phyloP scores from a whole-genome alignment of 2,113 vertebrate genomes.

The Phylloscopus whistleri region DNA sequence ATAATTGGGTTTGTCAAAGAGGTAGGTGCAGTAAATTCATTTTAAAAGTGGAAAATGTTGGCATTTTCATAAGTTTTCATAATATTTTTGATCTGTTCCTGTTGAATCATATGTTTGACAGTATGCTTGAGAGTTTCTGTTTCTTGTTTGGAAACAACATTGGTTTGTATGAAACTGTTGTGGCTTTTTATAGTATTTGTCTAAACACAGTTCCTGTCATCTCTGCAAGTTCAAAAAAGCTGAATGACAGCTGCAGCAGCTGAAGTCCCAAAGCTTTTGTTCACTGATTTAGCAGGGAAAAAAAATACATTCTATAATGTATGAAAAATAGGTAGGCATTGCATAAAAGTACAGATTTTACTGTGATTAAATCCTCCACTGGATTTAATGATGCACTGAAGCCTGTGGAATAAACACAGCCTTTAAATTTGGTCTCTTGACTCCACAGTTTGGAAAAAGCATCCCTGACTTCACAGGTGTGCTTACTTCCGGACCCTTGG shows the following conservation, averaged over 20 bases:
- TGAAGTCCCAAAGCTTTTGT: neutral
- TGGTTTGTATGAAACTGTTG: neutral
- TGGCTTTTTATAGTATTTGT: neutral
- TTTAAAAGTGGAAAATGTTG: neutral
- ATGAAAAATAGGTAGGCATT: neutral
- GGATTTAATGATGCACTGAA: neutral
- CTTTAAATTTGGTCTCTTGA: neutral
- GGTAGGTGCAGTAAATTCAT: neutral
- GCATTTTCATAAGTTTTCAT: neutral
- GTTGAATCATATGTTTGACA: neutral
- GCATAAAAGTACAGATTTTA: neutral
- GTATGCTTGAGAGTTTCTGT: neutral
- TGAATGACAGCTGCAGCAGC: neutral
- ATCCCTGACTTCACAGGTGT: neutral
- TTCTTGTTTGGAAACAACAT: neutral
- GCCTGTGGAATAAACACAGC: neutral
- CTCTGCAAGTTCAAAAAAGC: neutral
- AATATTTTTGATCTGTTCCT: neutral
- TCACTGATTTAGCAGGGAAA: neutral
- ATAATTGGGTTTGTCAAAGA: neutral
- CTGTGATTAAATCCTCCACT: fast-evolving
- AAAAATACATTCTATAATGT: neutral
- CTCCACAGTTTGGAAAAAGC: neutral
- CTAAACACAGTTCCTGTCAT: neutral
- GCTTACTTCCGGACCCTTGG: neutral